Base-by-base conservation (phyloP, 2,797 vertebrate genomes). In the Holocentrus rufus region DNA sequence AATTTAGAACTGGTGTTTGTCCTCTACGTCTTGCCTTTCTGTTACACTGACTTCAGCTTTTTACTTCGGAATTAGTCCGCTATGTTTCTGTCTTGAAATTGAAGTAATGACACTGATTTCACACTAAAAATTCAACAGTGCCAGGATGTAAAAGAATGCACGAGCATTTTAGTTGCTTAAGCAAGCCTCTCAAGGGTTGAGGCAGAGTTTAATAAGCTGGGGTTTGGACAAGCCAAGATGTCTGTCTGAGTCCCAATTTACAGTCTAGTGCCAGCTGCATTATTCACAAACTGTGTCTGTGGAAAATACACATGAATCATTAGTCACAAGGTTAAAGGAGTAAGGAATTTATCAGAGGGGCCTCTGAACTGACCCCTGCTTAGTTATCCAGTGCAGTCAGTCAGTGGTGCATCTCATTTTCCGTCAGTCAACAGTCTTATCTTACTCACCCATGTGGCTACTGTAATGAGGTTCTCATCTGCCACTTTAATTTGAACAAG, bases 201-300 rank as follows among this genome's bases (percentile, higher is more conserved):
- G 25, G 9, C 2, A 0, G 20, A 36, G 31, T 46, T 36, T 69
- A 49, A 61, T 46, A 30, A 63, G 8, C 5, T 23, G 11, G 2
- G 56, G 18, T 30, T 61, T 5, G 9, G 49, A 59, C 30, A 46
- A 36, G 25, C 20, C 4, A 6, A 4, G 18, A 60, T 57, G 13
- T 65, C 57, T 61, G 17, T 59, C 46, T 39, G 31, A 50, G 22
- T 69, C 59, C 22, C 18, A 20, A 65, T 56, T 70, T 72, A 57
- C 3, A 10, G 34, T 53, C 57, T 10, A 10, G 15, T 23, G 34
- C 23, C 4, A 55, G 34, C 56, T 63, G 39, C 52, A 70, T 79
- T 66, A 67, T 70, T 79, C 22, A 62, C 17, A 58, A 20, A 49
- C 31, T 36, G 39, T 67, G 42, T 46, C 56, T 47, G 39, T 61